These are phyloP conservation scores for Ailuropoda melanoleuca DNA, from an alignment of 2,113 vertebrate species.

Conservation along the genomic window DNA sequence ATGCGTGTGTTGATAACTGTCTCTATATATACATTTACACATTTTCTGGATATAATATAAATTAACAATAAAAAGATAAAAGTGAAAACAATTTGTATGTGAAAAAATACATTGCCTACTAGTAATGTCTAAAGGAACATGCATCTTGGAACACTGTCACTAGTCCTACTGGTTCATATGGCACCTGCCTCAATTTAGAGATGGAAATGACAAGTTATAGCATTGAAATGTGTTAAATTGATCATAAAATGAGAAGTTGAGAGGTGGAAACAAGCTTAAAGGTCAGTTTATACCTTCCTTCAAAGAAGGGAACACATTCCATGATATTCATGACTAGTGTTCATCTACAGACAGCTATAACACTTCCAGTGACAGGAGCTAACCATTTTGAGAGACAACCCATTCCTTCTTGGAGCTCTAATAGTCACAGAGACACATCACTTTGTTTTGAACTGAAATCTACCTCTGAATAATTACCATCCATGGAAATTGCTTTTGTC, in stretches of 20 bases:
- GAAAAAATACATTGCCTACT: not conserved
- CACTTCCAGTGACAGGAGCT: not conserved
- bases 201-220: not conserved
- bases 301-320: not conserved
- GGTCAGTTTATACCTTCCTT: not conserved
- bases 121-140: not conserved
- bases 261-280: not conserved
- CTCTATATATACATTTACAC: not conserved
- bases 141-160: not conserved
- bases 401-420: not conserved
- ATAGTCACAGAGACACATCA: not conserved
- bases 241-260: not conserved
- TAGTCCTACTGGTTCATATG: not conserved
- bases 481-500: not conserved
- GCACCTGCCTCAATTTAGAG: not conserved
- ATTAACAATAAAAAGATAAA: not conserved
- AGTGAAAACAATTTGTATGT: not conserved
- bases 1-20: not conserved
- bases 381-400: not conserved
- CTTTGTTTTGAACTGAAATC: not conserved
- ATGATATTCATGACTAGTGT: not conserved
- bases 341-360: not conserved
- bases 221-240: conserved; percentile 33
- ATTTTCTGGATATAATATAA: not conserved
- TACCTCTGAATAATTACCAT: not conserved